Base-by-base conservation (phyloP, 2,888 invertebrate genomes). In the Apodemia hepburni region DNA sequence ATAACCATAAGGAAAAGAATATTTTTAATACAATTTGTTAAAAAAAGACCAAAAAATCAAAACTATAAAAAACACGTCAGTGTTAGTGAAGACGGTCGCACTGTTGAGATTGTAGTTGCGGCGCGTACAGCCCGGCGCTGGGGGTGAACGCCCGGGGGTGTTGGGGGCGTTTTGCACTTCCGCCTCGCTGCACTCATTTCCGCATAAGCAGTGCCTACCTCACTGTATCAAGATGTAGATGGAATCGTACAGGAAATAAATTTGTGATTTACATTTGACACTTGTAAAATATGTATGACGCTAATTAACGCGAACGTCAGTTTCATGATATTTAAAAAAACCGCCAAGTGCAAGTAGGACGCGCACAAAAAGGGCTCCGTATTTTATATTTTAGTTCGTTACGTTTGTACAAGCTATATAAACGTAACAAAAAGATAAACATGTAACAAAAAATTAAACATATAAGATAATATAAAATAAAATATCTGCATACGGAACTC, bases 181-280 rank as follows among this genome's bases (percentile, higher is more conserved):
- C 89, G 83, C 84, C 77, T 85, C 85, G 78, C 87, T 85, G 83
- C 87, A 85, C 85, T 88, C 83, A 87, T 88, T 89, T 88, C 85
- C 85, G 87, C 82, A 87, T 86, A 88, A 88, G 87, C 81, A 86
- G 78, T 81, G 80, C 79, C 77, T 79, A 77, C 78, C 73, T 75
- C 73, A 70, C 71, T 68, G 73, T 80, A 83, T 82, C 80, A 83
- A 86, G 79, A 86, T 78, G 73, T 76, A 79, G 76, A 75, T 78
- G 73, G 78, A 71, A 68, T 70, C 68, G 69, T 68, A 64, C 66
- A 65, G 63, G 51, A 51, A 22, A 51, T 51, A 51, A 51, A 51
- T 51, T 51, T 51, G 51, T 22, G 9, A 51, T 51, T 51, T 17
- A 22, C 51, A 51, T 51, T 51, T 51, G 18, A 17, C 22, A 51